Evolutionary conservation across 1,140 invertebrate species (phyloP), one percentile per base, ranked within the genome.

Genomic region (Papilio aristodemus): DNA sequence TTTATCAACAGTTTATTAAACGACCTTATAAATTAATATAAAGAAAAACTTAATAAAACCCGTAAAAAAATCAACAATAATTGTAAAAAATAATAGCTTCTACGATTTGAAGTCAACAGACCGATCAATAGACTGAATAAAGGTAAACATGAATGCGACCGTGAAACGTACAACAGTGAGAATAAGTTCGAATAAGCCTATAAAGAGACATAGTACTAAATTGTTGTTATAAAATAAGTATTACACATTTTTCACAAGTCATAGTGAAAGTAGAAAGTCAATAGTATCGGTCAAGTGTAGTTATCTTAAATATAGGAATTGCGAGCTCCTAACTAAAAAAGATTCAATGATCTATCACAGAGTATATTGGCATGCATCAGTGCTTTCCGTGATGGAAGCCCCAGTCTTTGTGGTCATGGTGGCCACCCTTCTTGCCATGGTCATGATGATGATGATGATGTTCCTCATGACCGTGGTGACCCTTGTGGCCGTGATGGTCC

Each of bases 351-450:
- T 74, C 73, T 86, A 88, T 90, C 87, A 87, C 86, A 88, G 85
- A 39, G 32, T 54, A 57, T 43, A 71, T 78, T 74, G 71, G 71
- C 62, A 57, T 68, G 75, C 71, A 72, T 89, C 68, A 90, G 43
- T 89, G 88, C 74, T 90, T 90, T 63, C 89, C 87, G 27, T 87
- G 83, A 66, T 92, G 86, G 86, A 86, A 87, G 38, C 88, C 88
- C 86, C 86, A 89, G 38, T 87, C 82, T 68, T 90, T 90, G 43
- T 87, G 85, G 73, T 83, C 84, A 6, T 86, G 67, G 64, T 90
- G 86, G 68, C 83, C 81, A 19, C 84, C 86, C 72, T 90, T 90
- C 79, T 90, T 87, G 74, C 87, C 87, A 73, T 88, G 85, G 63
- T 87, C 82, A 58, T 88, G 78, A 71, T 90, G 85, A 70, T 79